Conservation (phyloP, 2,888 invertebrate genomes). For the Trichacis sp. region DNA sequence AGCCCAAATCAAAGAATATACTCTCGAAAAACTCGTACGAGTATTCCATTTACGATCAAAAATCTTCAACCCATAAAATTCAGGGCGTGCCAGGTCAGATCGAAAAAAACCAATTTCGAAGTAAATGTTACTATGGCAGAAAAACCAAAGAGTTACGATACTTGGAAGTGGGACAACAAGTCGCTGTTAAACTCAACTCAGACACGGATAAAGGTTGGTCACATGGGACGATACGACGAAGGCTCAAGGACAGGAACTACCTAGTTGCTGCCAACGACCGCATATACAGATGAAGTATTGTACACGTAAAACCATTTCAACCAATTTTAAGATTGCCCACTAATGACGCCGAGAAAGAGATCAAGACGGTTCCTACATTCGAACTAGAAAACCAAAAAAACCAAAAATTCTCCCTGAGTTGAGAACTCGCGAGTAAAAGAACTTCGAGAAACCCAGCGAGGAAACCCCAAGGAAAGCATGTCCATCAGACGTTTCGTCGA, state of each 20-base stretch:
- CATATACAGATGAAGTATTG: not conserved
- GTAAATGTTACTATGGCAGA: slow-evolving; percentile 17
- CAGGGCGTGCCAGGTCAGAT: not conserved
- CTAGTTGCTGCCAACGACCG: not conserved
- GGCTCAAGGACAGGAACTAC: not conserved
- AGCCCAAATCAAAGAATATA: slow-evolving; percentile 24
- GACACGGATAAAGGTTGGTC: not conserved
- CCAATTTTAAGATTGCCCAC: no score
- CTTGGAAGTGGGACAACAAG: no score
- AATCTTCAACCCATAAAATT: not conserved
- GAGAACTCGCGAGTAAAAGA: no score
- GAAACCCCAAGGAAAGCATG: no score
- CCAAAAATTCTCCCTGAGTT: no score
- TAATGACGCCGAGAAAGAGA: no score
- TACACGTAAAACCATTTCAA: no score
- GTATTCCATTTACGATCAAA: slow-evolving; percentile 7
- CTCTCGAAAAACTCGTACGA: slow-evolving; percentile 10
- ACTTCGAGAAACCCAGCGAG: no score
- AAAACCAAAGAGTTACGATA: slow-evolving; percentile 8
- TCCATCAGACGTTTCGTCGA: no score
- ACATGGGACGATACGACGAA: not conserved
- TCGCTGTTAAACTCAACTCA: no score
- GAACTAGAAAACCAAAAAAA: no score
- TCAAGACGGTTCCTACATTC: no score
- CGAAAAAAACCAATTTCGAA: not conserved